Percentiles rank a stretch among this genome's conserved stretches.
Conservation (phyloP, 2,797 vertebrate species). For the Aeoliscus strigatus region DNA sequence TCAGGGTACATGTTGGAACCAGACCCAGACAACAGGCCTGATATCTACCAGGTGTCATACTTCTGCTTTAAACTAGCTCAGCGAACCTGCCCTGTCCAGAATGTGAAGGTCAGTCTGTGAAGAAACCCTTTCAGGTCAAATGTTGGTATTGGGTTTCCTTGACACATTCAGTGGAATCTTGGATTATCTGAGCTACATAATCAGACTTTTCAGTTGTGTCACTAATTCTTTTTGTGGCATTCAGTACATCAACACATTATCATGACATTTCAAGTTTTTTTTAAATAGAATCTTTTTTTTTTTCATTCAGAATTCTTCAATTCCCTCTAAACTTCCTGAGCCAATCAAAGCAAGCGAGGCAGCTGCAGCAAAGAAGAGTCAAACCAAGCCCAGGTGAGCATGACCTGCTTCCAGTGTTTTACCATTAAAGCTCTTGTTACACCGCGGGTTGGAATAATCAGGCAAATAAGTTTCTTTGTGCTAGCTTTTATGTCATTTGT, state of each 20-base stretch:
- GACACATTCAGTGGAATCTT: conserved; percentile 11
- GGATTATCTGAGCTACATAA: conserved; percentile 8
- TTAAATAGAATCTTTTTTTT: conserved; percentile 7
- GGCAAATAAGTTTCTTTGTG: too few relatives aligned
- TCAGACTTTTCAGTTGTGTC: conserved; percentile 7
- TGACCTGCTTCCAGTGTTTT: conserved; percentile 15
- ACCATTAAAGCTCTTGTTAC: too few relatives aligned
- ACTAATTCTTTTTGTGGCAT: conserved; percentile 8
- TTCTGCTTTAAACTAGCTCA: conserved; percentile 91
- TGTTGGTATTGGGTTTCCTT: conserved; percentile 25
- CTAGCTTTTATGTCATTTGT: too few relatives aligned
- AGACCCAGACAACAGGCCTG: conserved; percentile 93
- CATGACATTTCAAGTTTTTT: not conserved
- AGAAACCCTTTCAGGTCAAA: conserved; percentile 15
- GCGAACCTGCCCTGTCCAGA: conserved; percentile 89
- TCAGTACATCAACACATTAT: not conserved
- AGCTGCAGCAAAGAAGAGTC: conserved; percentile 93
- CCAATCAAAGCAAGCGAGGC: conserved; percentile 95
- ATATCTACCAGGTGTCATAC: conserved; percentile 95
- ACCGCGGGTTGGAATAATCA: too few relatives aligned
- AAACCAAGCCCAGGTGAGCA: conserved; percentile 88
- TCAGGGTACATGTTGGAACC: conserved; percentile 97
- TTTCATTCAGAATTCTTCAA: conserved; percentile 82
- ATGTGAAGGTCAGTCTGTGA: conserved; percentile 82
- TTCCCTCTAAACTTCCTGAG: conserved; percentile 92